phyloP scores from a whole-genome alignment of 2,113 vertebrate genomes.

The Cnemophilus loriae region DNA sequence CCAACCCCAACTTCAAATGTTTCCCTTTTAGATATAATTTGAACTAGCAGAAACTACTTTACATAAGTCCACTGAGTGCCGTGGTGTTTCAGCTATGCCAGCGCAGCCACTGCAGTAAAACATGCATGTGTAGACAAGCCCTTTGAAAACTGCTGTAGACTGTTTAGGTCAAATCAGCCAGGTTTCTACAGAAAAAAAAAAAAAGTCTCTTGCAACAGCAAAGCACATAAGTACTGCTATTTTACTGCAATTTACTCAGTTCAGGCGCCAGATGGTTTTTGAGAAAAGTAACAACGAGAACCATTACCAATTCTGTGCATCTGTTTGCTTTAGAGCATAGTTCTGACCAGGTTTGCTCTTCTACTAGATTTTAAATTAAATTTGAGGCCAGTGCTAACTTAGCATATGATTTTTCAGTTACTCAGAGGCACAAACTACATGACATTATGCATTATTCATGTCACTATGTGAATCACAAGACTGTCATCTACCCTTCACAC shows the following conservation, averaged over 20 bases:
- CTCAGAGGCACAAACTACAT: not conserved
- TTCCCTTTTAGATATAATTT: not conserved
- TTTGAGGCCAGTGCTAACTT: not conserved
- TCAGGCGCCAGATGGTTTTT: conserved; percentile 44
- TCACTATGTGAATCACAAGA: not conserved
- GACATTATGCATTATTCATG: not conserved
- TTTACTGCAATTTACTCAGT: conserved; percentile 43
- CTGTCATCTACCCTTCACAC: not conserved
- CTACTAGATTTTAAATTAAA: not conserved
- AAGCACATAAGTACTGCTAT: conserved; percentile 37
- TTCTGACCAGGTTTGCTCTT: conserved; percentile 35
- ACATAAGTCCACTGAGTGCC: not conserved
- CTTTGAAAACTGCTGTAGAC: conserved; percentile 23
- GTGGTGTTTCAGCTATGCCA: conserved; percentile 29
- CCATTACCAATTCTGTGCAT: conserved; percentile 38
- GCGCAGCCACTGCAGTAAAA: conserved; percentile 3
- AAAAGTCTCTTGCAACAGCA: conserved; percentile 33
- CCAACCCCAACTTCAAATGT: not conserved
- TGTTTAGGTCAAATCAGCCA: conserved; percentile 45
- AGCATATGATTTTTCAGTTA: not conserved
- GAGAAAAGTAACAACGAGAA: conserved; percentile 34
- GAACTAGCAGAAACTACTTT: not conserved
- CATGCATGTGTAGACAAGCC: conserved; percentile 35
- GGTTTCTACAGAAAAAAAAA: not conserved
- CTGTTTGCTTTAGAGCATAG: conserved; percentile 31